phyloP scores from a whole-genome alignment of 2,888 invertebrate genomes.

The Pilophorus perplexus region DNA sequence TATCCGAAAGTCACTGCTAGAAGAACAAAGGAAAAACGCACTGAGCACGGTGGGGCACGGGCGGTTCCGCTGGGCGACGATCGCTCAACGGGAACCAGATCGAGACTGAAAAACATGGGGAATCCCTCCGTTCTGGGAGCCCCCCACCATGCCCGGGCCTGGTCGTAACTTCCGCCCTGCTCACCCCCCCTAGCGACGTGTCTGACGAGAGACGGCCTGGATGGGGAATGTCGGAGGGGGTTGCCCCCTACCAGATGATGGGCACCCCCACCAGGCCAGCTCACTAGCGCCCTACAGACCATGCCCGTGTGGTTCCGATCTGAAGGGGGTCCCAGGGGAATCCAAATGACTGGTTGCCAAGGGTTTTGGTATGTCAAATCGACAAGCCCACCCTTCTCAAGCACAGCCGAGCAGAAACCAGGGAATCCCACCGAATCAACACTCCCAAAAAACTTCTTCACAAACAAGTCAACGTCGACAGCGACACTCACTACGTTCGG shows the following conservation, averaged over 20 bases:
- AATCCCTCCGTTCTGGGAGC: not conserved
- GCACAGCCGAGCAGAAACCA: too few species aligned
- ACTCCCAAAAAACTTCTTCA: too few species aligned
- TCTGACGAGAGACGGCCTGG: not conserved
- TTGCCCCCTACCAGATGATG: not conserved
- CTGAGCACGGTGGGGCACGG: not conserved
- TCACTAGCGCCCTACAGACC: too few species aligned
- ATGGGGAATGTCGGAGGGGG: not conserved
- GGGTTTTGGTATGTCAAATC: constrained; percentile 8
- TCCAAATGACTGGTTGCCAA: not conserved
- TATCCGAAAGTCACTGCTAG: not conserved
- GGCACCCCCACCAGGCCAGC: not conserved
- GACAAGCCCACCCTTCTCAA: too few species aligned
- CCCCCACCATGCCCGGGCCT: not conserved
- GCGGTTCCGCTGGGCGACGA: not conserved
- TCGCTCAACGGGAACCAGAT: constrained; percentile 23
- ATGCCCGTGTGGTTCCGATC: too few species aligned
- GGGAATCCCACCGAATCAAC: too few species aligned
- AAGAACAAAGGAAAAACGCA: not conserved
- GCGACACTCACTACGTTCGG: too few species aligned
- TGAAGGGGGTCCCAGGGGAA: not conserved
- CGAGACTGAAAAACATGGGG: constrained; percentile 25
- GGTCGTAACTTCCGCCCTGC: not conserved
- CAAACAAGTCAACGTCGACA: too few species aligned
- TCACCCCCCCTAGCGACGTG: not conserved